Base-by-base conservation (phyloP, 1,140 invertebrate genomes). In the Eurosta solidaginis region DNA sequence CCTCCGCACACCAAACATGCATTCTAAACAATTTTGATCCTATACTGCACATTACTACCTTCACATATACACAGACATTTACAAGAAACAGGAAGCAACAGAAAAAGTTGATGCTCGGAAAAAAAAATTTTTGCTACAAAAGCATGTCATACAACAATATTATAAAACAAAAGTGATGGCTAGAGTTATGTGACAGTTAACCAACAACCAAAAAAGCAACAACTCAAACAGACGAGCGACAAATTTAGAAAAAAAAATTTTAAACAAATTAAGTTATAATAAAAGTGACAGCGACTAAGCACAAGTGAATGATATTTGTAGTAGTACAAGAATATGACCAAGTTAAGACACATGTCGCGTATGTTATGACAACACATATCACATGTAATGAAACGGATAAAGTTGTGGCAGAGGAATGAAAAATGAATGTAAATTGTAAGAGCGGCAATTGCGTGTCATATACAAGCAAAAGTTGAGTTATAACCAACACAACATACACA, bases 191-290 rank as follows among this genome's bases (percentile, higher is more conserved):
- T 1, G 27, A 68, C 33, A 68, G 22, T n/a, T n/a, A 40, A 68
- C n/a, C n/a, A n/a, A n/a, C n/a, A 68, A 27, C 36, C 33, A 68
- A 68, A n/a, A 17, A 68, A 68, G 33, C 33, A 59, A 42, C 33
- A 14, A n/a, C 2, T 17, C 27, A n/a, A 33, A 68, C 36, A 68
- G 22, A 52, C n/a, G 17, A 7, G n/a, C 25, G 49, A 52, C 20
- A 52, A 52, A 52, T 52, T 20, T 17, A 22, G 10, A 52, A 52
- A 52, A 52, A 22, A 12, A 14, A 9, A 9, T 7, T 17, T 14
- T 0, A 68, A 68, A 68, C 59, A 68, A 68, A 68, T 68, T 68
- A 68, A 68, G 59, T 68, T 42, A 68, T 68, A 68, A 68, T 68
- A 42, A 29, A 68, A 36, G 59, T 20, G 59, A 68, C 59, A 68